Evolutionary conservation across 2,888 invertebrate genomes (phyloP).

Genomic region (Clusia tigrina): DNA sequence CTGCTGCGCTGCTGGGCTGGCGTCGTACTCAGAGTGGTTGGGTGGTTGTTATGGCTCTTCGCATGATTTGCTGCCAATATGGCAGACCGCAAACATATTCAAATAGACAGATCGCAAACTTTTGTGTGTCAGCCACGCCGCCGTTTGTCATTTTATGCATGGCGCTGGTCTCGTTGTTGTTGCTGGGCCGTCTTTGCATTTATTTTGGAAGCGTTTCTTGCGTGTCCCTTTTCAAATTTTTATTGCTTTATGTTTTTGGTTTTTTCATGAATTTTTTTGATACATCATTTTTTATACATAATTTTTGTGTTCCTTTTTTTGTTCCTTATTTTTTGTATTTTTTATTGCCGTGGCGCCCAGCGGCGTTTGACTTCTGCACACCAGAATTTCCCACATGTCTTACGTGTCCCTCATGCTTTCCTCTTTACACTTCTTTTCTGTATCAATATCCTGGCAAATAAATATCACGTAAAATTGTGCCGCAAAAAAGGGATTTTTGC

Average conservation of each 20-base stretch:
- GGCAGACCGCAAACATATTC: slow-evolving; percentile 3
- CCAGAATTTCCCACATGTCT: slow-evolving; percentile 50
- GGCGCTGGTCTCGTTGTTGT: background rate
- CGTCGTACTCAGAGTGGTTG: too few species aligned
- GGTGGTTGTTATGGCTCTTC: background rate
- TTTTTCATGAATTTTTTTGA: too few species aligned
- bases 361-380: slow-evolving; percentile 30
- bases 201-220: slow-evolving; percentile 22
- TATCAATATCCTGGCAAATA: background rate
- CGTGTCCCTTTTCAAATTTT: slow-evolving; percentile 49
- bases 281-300: too few species aligned
- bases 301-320: too few species aligned
- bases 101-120: background rate
- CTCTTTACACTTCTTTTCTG: slow-evolving; percentile 1
- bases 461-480: background rate
- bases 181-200: background rate
- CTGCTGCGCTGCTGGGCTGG: too few species aligned
- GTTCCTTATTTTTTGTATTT: background rate
- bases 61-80: background rate
- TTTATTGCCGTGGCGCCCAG: slow-evolving; percentile 9
- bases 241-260: too few species aligned
- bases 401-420: slow-evolving; percentile 46
- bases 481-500: background rate
- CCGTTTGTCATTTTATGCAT: background rate
- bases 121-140: too few species aligned